Evolutionary conservation across 1,140 invertebrate genomes (phyloP), one percentile per base, ranked within the genome.

Genomic region (Pristionchus pacificus): DNA sequence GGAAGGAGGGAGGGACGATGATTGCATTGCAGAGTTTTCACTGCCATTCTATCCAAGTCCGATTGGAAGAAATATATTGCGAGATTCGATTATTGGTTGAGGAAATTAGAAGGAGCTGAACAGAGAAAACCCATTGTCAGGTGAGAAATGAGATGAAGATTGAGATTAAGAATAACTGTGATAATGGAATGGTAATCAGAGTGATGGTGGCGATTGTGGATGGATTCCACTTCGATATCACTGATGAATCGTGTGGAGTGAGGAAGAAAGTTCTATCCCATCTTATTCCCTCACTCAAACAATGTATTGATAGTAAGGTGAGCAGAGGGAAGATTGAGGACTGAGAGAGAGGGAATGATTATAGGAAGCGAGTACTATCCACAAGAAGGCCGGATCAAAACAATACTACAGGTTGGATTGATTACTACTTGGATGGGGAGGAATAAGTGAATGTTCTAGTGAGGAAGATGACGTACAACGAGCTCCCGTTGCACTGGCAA

Each of bases 181-280:
- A 30, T 31, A 2, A 59, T 58, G 10, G 27, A 25, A 29, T 75
- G 31, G 71, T 61, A 24, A 61, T 25, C 55, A 89, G 91, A 75
- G 88, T 95, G 57, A 86, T 95, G 24, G 89, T 93, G 0, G 88
- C 88, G 1, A 90, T 97, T 66, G 85, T 98, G 31, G 91, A 96
- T 84, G 89, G 90, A 1, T 98, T 97, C 81, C 93, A 97, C 85
- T 97, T 91, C 85, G 91, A 96, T 87, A 84, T 96, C 31, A 27
- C 71, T 31, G 60, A 72, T 25, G 68, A 70, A 28, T 59, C 70
- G 15, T 25, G 29, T 30, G 31, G 60, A 49, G 80, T 79, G 68
- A 65, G 77, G 29, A 61, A 15, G 15, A 60, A 67, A 32, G 38
- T 80, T 30, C 2, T 68, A 19, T 27, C 74, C 29, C 24, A 71